Percentiles rank a stretch among this genome's conserved stretches.
phyloP scores from a whole-genome alignment of 2,888 invertebrate genomes.

The Phortica okadai region DNA sequence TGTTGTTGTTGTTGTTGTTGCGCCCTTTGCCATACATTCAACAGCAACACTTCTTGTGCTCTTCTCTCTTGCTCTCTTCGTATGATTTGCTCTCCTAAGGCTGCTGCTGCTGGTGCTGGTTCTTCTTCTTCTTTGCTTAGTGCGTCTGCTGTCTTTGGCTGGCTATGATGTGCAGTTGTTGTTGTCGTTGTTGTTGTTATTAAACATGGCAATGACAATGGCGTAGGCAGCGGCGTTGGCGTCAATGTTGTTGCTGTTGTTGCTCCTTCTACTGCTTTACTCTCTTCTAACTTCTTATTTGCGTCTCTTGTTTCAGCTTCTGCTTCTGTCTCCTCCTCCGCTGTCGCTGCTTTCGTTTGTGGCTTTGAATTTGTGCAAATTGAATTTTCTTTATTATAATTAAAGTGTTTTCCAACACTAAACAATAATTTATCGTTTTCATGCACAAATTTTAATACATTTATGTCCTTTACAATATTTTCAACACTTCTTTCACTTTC shows the following conservation, averaged over 20 bases:
- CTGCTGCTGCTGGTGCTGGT: slow-evolving; percentile 34
- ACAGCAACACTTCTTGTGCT: too few species aligned
- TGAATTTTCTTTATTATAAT: neutral
- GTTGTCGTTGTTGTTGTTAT: slow-evolving; percentile 9
- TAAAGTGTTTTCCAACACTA: slow-evolving; percentile 10
- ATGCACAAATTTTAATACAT: too few species aligned
- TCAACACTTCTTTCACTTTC: neutral
- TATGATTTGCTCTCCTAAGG: slow-evolving; percentile 38
- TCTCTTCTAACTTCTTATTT: neutral
- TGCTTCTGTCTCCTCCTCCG: slow-evolving; percentile 41
- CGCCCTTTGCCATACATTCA: neutral
- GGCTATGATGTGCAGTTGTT: slow-evolving; percentile 8
- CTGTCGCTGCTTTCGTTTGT: slow-evolving; percentile 41
- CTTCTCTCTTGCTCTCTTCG: neutral
- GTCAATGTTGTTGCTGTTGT: slow-evolving; percentile 6
- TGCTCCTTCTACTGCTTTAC: neutral
- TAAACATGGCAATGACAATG: slow-evolving; percentile 63
- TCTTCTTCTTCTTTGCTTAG: slow-evolving; percentile 58
- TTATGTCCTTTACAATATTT: neutral
- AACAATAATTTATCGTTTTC: neutral
- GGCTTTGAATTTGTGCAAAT: neutral
- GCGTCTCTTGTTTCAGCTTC: slow-evolving; percentile 36
- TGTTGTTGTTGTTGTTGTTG: slow-evolving; percentile 2
- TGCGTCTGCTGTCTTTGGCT: slow-evolving; percentile 20
- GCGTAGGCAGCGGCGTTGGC: neutral